These are phyloP conservation scores for Calosoma granatense DNA, from an alignment of 1,140 invertebrate genomes.

Conservation along the genomic window DNA sequence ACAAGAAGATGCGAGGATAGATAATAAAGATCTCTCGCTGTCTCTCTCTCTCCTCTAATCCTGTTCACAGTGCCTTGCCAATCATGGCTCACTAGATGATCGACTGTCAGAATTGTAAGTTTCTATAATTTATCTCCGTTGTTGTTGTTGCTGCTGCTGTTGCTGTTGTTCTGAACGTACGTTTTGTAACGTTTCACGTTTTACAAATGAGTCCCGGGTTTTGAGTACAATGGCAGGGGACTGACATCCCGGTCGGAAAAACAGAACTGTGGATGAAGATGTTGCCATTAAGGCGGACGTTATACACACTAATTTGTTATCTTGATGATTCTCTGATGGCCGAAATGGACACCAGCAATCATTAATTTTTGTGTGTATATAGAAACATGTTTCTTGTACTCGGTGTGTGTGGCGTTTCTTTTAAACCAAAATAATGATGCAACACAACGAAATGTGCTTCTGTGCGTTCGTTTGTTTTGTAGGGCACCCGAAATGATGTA, in stretches of 20 bases:
- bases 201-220: not conserved
- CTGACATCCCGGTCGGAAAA: not conserved
- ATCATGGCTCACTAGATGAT: constrained; percentile 25
- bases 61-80: constrained; percentile 30
- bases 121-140: constrained; percentile 16
- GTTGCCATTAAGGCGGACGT: constrained; percentile 1
- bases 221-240: not conserved
- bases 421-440: too few relatives aligned
- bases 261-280: not conserved
- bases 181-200: constrained; percentile 6
- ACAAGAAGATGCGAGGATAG: not conserved
- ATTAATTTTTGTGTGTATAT: constrained; percentile 2
- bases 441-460: too few relatives aligned
- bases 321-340: constrained; percentile 1
- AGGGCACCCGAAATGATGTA: too few relatives aligned
- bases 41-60: too few relatives aligned
- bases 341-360: constrained; percentile 5
- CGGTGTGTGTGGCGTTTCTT: too few relatives aligned
- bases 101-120: constrained; percentile 4
- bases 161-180: too few relatives aligned
- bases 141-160: too few relatives aligned
- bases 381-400: too few relatives aligned
- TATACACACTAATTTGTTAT: constrained; percentile 7
- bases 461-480: too few relatives aligned
- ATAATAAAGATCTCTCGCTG: constrained; percentile 31